Evolutionary conservation across 2,797 vertebrate species (phyloP), one percentile per base, ranked within the genome.

Genomic region (Spinus olivaceus): DNA sequence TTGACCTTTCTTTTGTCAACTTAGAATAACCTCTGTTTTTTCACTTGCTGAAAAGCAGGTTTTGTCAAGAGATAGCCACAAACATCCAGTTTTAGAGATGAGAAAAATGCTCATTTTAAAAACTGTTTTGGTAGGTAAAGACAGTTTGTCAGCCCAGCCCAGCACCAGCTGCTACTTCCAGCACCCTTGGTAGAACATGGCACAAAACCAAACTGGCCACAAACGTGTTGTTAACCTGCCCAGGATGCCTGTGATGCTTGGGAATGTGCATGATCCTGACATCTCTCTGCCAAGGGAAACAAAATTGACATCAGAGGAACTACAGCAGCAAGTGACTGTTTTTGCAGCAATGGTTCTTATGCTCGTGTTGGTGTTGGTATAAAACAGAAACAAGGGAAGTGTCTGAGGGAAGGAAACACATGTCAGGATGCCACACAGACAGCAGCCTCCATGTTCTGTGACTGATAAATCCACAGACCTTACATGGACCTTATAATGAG

Each of bases 311-410:
- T n/a, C n/a, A 37, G 35, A 46, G 50, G n/a, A 24, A 41, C 14
- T 24, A 22, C 10, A 65, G 47, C 22, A 63, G 37, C 39, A 64
- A 35, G 12, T 11, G 41, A 8, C 33, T 46, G 16, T 24, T 88
- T 64, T 9, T 86, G 54, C 37, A 92, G n/a, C 53, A 60, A 1
- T 18, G 32, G 33, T 60, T 61, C 57, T 57, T 61, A 35, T 0
- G 0, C 14, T 49, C 0, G 0, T 50, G 59, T 18, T 86, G 24
- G 6, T 0, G 0, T 24, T 80, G 39, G 65, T 1, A 9, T 32
- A 22, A 70, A 54, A 65, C 4, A 6, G 46, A 69, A 81, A 69
- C 18, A 42, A 1, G 6, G 44, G 23, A 59, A 73, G 30, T 13
- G 7, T 76, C 50, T 86, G 47, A 73, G 64, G 60, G 51, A 69